These are phyloP conservation scores for Caenorhabditis inopinata DNA, from an alignment of 1,140 invertebrate genomes.

Conservation along the genomic window DNA sequence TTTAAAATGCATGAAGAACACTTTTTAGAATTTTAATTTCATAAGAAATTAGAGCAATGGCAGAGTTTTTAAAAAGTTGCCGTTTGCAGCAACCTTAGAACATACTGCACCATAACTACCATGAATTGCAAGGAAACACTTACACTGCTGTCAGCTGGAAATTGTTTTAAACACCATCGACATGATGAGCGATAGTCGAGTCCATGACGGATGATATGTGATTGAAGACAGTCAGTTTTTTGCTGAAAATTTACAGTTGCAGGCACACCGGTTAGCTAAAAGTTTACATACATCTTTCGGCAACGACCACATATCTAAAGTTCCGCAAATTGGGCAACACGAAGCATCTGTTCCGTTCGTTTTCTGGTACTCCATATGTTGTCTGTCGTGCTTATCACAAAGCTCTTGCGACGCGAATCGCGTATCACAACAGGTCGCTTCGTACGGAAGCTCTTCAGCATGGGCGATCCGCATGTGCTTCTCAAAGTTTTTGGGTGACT, in stretches of 20 bases:
- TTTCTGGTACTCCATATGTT: neutral
- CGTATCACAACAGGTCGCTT: neutral
- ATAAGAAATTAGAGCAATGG: too few species aligned
- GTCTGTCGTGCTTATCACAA: neutral
- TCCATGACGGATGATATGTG: neutral
- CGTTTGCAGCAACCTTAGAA: neutral
- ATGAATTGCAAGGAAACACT: neutral
- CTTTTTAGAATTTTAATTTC: too few species aligned
- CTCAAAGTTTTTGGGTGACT: neutral
- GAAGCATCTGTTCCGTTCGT: neutral
- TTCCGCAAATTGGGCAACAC: neutral
- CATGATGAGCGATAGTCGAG: slow-evolving; percentile 3
- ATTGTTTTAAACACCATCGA: neutral
- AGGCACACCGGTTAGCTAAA: neutral
- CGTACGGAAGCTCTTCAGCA: neutral
- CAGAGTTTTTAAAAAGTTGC: neutral
- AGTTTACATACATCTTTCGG: neutral
- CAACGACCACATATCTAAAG: neutral
- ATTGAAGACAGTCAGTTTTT: neutral
- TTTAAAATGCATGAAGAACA: too few species aligned
- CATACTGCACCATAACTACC: too few species aligned
- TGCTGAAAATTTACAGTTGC: neutral
- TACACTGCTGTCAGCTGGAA: neutral
- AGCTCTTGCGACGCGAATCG: neutral
- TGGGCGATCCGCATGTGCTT: neutral